These are phyloP conservation scores for Standfussiana lucernea DNA, from an alignment of 2,888 invertebrate species.

Conservation along the genomic window DNA sequence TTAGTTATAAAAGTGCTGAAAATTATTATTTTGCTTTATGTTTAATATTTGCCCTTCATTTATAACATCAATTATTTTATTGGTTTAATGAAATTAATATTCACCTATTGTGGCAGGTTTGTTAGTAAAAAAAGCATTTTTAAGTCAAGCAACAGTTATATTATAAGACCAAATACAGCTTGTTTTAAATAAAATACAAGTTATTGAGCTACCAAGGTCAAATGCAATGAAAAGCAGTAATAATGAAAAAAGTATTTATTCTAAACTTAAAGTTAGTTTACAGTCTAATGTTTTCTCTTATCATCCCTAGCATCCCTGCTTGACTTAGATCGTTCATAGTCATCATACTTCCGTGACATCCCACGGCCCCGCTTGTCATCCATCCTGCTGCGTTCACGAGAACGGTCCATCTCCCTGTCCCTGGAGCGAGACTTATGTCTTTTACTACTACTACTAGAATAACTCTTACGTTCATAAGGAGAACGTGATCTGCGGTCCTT, in stretches of 20 bases:
- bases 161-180: not conserved
- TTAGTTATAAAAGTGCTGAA: not conserved
- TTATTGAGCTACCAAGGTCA: not conserved
- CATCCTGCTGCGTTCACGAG: slow-evolving; percentile 80
- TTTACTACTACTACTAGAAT: slow-evolving; percentile 79
- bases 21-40: not conserved
- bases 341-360: slow-evolving; percentile 86
- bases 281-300: slow-evolving; percentile 82
- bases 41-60: not conserved
- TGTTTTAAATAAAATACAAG: not conserved
- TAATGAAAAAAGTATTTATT: slow-evolving; percentile 42
- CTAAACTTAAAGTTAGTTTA: slow-evolving; percentile 26
- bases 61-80: not conserved
- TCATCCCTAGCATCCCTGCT: slow-evolving; percentile 85
- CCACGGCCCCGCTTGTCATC: slow-evolving; percentile 84
- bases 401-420: slow-evolving; percentile 84
- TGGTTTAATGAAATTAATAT: not conserved
- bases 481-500: slow-evolving; percentile 87
- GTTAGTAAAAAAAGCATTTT: not conserved
- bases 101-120: not conserved
- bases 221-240: slow-evolving; percentile 7
- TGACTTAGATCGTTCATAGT: slow-evolving; percentile 87
- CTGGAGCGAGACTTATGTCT: slow-evolving; percentile 87
- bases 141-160: not conserved
- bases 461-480: slow-evolving; percentile 88